Evolutionary conservation across 2,113 vertebrate species (phyloP), one percentile per base, ranked within the genome.

Genomic region (Strigops habroptila): DNA sequence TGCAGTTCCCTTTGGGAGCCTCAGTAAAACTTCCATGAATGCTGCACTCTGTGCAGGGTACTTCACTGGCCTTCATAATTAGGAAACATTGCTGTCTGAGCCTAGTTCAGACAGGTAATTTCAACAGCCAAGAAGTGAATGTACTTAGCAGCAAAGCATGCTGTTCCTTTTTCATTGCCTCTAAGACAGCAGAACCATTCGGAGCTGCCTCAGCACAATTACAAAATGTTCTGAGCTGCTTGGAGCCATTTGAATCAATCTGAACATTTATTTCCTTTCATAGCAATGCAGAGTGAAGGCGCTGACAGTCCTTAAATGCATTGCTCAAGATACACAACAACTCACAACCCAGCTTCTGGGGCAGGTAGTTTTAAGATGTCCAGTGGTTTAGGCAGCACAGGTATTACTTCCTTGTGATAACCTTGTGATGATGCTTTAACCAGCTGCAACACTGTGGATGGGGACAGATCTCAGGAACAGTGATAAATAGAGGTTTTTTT

Each of bases 181-280:
- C 62, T 91, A 82, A 91, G 76, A 91, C 87, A 96, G 82, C 73
- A 91, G 95, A 77, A 95, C 88, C 69, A 90, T 96, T 90, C 91
- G 90, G 85, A 91, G 48, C 76, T 96, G 82, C 87, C 91, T 93
- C 88, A 77, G 91, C 90, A 78, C 48, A 71, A 93, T 93, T 93
- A 63, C 60, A 80, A 55, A 96, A 75, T 71, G 86, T 88, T 94
- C 80, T 33, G 57, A 95, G 60, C 71, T 78, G 68, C 82, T 95
- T 90, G 88, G 73, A 86, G 55, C 88, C 71, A n/a, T 94, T 94
- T 91, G 80, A 94, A 82, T 88, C 88, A 86, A 71, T 86, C 51
- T 88, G 88, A 94, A 68, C 49, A 21, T 78, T 88, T 90, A 81
- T 90, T 95, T 83, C 82, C 60, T 78, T 94, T 83, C 82, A 83